Conservation (phyloP, 2,113 vertebrate genomes). For the Petroica traversi region DNA sequence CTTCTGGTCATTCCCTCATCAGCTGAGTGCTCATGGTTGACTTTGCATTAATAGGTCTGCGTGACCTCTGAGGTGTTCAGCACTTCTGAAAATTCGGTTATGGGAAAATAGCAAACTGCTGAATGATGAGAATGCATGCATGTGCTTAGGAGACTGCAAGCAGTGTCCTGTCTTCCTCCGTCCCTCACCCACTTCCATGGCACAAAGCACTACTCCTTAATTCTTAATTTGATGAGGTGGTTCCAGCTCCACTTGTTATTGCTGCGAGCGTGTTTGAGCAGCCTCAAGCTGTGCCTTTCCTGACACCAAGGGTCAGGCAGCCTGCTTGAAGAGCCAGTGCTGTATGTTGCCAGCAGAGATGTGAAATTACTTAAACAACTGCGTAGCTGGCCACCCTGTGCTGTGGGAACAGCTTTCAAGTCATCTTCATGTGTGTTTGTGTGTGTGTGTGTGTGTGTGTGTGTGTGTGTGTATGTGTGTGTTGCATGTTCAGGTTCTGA, state of each 20-base stretch:
- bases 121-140: neutral
- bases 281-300: neutral
- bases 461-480: neutral
- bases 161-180: neutral
- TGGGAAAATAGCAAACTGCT: neutral
- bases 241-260: neutral
- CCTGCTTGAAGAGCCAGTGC: neutral
- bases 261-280: neutral
- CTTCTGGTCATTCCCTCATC: neutral
- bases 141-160: neutral
- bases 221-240: neutral
- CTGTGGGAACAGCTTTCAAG: neutral
- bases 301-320: fast-evolving
- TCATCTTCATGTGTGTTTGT: neutral
- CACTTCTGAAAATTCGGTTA: neutral
- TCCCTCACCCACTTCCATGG: fast-evolving
- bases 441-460: neutral
- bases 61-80: neutral
- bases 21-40: neutral
- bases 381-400: neutral
- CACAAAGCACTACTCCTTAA: neutral
- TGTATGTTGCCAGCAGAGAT: neutral
- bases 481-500: fast-evolving
- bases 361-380: neutral
- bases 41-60: neutral